Percentiles rank a stretch among this genome's conserved stretches.
phyloP scores from a whole-genome alignment of 2,888 invertebrate species.

The Agonopterix arenella region DNA sequence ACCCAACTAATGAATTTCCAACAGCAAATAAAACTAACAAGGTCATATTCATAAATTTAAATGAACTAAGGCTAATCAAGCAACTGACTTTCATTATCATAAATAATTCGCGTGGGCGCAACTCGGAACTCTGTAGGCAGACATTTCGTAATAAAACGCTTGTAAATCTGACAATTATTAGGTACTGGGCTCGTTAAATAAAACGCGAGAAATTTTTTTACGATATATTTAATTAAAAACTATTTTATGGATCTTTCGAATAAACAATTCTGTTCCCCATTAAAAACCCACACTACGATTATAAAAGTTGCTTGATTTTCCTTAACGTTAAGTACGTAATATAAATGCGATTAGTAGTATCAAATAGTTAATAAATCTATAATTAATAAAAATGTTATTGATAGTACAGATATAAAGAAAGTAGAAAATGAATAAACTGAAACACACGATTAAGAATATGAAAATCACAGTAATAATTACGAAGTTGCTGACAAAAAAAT shows the following conservation, averaged over 20 bases:
- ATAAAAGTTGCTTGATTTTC: conserved; percentile 69
- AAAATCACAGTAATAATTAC: neutral
- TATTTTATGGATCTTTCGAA: too few species aligned
- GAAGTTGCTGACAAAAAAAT: neutral
- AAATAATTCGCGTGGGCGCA: conserved; percentile 41
- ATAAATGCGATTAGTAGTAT: neutral
- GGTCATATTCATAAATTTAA: conserved; percentile 14
- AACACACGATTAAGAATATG: neutral
- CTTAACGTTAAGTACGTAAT: conserved; percentile 27
- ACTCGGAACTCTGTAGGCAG: conserved; percentile 57
- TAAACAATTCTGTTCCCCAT: too few species aligned
- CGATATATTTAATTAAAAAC: conserved; percentile 58
- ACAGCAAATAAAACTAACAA: conserved; percentile 16
- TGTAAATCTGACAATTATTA: conserved; percentile 13
- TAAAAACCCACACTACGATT: conserved; percentile 50
- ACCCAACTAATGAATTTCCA: conserved; percentile 23
- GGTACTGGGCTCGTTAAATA: conserved; percentile 41
- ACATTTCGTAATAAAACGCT: conserved; percentile 16
- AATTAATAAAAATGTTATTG: neutral
- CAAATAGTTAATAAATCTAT: too few species aligned
- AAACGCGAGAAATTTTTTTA: conserved; percentile 43
- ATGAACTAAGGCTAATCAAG: conserved; percentile 63
- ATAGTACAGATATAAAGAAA: neutral
- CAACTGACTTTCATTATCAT: conserved; percentile 43
- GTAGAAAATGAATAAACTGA: neutral